Base-by-base conservation (phyloP, 2,113 vertebrate species). In the Laticauda colubrina region DNA sequence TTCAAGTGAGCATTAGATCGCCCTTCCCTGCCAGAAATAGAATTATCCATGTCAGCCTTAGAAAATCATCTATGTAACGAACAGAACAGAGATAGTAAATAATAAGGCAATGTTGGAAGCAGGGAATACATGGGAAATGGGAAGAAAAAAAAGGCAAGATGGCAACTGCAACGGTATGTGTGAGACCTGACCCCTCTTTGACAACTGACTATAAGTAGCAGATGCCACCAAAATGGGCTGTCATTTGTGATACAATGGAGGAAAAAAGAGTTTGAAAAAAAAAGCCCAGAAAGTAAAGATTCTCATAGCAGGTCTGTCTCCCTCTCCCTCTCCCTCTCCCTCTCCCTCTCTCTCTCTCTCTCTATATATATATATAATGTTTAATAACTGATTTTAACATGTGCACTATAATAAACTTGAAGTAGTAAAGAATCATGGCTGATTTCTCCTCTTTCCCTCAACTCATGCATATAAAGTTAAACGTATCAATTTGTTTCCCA, bases 1-100 rank as follows among this genome's bases (percentile, higher is more conserved):
- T 99, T 99, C 95, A 99, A 97, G 95, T 99, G 99, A 87, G 99
- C 98, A 85, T 99, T 99, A 26, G 99, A 99, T 29, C 98, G 98
- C 92, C 98, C 99, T 98, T 99, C 99, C 99, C 99, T 99, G 97
- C 93, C 86, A 95, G 89, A 85, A 96, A 93, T 88, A 94, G 88
- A 96, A 95, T 85, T 59, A 91, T 93, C 94, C 88, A 81, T 53
- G 95, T 97, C 45, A 96, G 89, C 81, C 94, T 93, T 92, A 93
- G 94, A 95, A 90, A 20, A 4, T 0, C 81, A 91, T 93, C 92
- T 91, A 92, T 85, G 89, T 24, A 56, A 5, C 59, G 93, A 21
- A 1, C 85, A 59, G 54, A 56, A 57, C 53, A 89, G 15, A 89
- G 54, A 56, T 34, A 39, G 9, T 39, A 34, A 39, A 39, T 56